Evolutionary conservation across 2,888 invertebrate genomes (phyloP), one percentile per base, ranked within the genome.

Genomic region (Drosophila multiciliata): DNA sequence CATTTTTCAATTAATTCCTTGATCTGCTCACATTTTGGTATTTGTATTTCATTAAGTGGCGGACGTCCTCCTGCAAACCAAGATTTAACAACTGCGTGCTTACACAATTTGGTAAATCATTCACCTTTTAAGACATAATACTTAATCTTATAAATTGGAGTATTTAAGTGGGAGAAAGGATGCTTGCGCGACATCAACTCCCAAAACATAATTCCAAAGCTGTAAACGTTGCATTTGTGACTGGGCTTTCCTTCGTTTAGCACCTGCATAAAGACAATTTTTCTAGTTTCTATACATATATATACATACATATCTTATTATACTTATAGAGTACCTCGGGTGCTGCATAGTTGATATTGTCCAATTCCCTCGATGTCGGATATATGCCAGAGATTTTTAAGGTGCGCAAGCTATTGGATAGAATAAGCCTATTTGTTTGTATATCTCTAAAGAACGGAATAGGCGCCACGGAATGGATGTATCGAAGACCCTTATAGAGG

Each of bases 191-290:
- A 17, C 36, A 63, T 36, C 9, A 63, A 3, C 23, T 63, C 63
- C 63, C 55, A 55, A 20, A 49, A 20, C 4, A 49, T 38, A 52
- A 42, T 42, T 33, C 53, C 61, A 45, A 62, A 62, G 15, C 40
- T 38, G 15, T 33, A 50, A 5, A 61, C 49, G 38, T 61, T 40
- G 50, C 48, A 48, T 42, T 57, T 23, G 52, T 20, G 33, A 20
- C 32, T 33, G 38, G 9, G 17, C 5, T n/a, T 26, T 29, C 29
- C 11, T 3, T 17, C 7, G 12, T 6, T 29, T 11, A 38, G 12
- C 1, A 36, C 11, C 52, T 52, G 52, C 52, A 33, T 52, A 6
- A 29, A 32, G 6, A n/a, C 33, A 17, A 48, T 15, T 7, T n/a
- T 32, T 11, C 11, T 32, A 9, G 29, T n/a, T 26, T 40, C 4